phyloP scores from a whole-genome alignment of 2,888 invertebrate species.

The Heteropelma amictum region DNA sequence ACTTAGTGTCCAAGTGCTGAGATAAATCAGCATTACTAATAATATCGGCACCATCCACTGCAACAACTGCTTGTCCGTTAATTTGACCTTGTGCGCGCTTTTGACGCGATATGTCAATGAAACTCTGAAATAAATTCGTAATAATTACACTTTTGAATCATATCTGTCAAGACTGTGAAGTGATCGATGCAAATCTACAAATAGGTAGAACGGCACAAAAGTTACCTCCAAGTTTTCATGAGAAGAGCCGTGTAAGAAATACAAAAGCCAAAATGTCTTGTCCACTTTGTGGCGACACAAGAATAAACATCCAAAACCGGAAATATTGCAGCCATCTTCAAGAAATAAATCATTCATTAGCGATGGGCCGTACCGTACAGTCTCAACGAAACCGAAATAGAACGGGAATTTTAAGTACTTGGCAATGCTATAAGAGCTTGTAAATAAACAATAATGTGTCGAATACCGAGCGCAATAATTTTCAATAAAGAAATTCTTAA shows the following conservation, averaged over 20 bases:
- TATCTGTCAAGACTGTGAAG: neutral
- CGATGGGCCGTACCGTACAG: too few species aligned
- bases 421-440: too few species aligned
- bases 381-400: too few species aligned
- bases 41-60: slow-evolving; percentile 96
- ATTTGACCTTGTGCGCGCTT: slow-evolving; percentile 93
- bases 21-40: slow-evolving; percentile 92
- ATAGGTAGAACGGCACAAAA: neutral
- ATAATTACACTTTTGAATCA: neutral
- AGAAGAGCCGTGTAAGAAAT: slow-evolving; percentile 94
- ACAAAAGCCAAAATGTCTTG: slow-evolving; percentile 94
- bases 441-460: too few species aligned
- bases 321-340: slow-evolving; percentile 94
- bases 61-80: slow-evolving; percentile 94
- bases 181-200: neutral
- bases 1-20: slow-evolving; percentile 94
- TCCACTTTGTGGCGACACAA: slow-evolving; percentile 95
- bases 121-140: slow-evolving; percentile 85
- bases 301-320: slow-evolving; percentile 90
- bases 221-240: slow-evolving; percentile 96
- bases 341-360: neutral
- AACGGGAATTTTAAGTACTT: too few species aligned
- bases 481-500: too few species aligned
- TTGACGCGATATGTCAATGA: slow-evolving; percentile 95
- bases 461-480: too few species aligned